Evolutionary conservation across 2,888 invertebrate genomes (phyloP), one percentile per base, ranked within the genome.

Genomic region (Mystacides longicornis): DNA sequence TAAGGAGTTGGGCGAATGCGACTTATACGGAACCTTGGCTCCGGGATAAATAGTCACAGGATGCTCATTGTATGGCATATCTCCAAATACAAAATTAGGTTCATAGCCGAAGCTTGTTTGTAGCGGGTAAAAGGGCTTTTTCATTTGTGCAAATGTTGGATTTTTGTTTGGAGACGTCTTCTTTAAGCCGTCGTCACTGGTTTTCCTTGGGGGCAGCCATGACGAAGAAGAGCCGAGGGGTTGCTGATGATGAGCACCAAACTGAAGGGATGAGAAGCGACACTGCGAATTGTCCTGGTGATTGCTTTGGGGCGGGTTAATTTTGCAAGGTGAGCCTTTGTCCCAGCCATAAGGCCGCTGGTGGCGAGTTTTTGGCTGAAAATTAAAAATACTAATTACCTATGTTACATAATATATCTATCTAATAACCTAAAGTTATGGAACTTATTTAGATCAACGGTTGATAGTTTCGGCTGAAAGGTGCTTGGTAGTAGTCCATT

Each of bases 311-410:
- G 68, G 69, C 4, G 66, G 64, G 23, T 67, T 64, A 59, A 45
- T 54, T 49, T 43, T 50, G 16, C 31, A 20, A 16, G 55, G 37
- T 16, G 52, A 52, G 62, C 78, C 74, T 63, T 80, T 81, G 64
- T 86, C 85, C 86, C 86, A 86, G 22, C 86, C 86, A 65, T 82
- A 86, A 4, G 86, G 86, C 63, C 87, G 78, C 68, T 85, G 86
- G 65, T 87, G 86, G 64, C 82, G 81, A 37, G 86, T 86, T 76
- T 86, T 87, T 27, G 87, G 86, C 87, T 87, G 72, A 60, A 77
- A 78, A 63, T 52, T 56, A 59, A 60, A 54, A 60, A 52, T 43
- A 22, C 37, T 9, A 33, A 9, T 27, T 11, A 45, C 45, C 7
- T 31, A 31, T 9, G 31, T 31, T 7, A 14, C 31, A 31, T 31